A percentile compares a stretch with the other conserved stretches of the same genome.
Evolutionary conservation across 2,888 invertebrate species (phyloP).

Genomic region (Baronia brevicornis): DNA sequence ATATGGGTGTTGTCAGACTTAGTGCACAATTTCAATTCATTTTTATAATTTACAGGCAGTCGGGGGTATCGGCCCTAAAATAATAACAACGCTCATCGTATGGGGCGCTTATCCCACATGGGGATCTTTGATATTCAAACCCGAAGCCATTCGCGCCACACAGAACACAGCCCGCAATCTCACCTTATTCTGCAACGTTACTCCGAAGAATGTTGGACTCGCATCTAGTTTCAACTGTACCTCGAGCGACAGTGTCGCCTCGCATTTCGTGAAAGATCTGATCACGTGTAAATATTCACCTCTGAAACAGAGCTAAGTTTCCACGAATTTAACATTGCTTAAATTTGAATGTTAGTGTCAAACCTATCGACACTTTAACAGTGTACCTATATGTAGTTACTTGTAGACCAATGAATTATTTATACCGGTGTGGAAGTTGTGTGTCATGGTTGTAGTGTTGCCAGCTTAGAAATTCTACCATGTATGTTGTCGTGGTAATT

Average conservation of each 20-base stretch:
- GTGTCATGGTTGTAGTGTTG: background rate
- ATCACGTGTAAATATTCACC: slow-evolving; percentile 40
- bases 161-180: slow-evolving; percentile 22
- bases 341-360: slow-evolving; percentile 2
- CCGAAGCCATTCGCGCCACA: slow-evolving; percentile 21
- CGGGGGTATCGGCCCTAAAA: slow-evolving; percentile 86
- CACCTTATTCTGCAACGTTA: slow-evolving; percentile 29
- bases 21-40: too few relatives aligned
- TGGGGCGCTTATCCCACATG: slow-evolving; percentile 84
- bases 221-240: slow-evolving; percentile 35
- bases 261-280: slow-evolving; percentile 26
- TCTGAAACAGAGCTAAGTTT: slow-evolving; percentile 25
- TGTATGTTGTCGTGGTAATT: background rate
- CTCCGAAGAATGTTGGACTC: slow-evolving; percentile 20
- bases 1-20: too few relatives aligned
- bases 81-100: slow-evolving; percentile 82
- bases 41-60: slow-evolving; percentile 70
- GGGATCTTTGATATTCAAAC: slow-evolving; percentile 79
- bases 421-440: slow-evolving; percentile 6
- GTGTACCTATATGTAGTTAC: slow-evolving; percentile 7
- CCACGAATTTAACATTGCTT: background rate
- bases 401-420: slow-evolving; percentile 15
- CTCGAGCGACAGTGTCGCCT: slow-evolving; percentile 18
- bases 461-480: background rate
- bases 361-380: slow-evolving; percentile 3